Evolutionary conservation across 2,113 vertebrate genomes (phyloP).

Genomic region (Cyprinodon variegatus): DNA sequence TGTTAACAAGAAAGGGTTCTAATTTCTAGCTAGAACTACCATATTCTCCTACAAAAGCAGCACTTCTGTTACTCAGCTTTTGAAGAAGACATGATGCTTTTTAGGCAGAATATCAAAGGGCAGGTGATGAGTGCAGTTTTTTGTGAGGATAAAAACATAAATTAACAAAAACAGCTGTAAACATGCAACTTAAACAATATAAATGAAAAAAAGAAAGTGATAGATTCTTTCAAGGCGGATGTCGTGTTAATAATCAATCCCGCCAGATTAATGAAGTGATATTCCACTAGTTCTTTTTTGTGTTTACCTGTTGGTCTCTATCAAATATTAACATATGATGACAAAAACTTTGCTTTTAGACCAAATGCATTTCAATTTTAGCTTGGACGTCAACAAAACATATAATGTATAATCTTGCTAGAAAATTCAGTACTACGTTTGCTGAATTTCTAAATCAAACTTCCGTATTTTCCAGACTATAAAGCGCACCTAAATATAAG

Average conservation of each 20-base stretch:
- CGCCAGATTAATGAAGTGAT: not conserved
- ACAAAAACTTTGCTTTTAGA: not conserved
- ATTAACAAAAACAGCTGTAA: not conserved
- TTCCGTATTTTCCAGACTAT: too few relatives aligned
- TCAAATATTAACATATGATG: not conserved
- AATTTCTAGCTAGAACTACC: not conserved
- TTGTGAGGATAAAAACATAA: not conserved
- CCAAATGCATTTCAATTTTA: too few relatives aligned
- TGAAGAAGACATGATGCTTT: not conserved
- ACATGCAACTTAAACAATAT: too few relatives aligned
- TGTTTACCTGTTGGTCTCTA: not conserved
- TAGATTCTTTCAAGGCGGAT: too few relatives aligned
- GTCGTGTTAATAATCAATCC: not conserved
- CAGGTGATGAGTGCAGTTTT: not conserved
- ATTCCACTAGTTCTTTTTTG: not conserved
- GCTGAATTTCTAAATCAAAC: too few relatives aligned
- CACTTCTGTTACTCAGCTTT: not conserved
- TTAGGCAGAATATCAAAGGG: not conserved
- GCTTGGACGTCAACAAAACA: not conserved
- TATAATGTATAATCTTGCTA: too few relatives aligned
- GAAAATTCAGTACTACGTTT: too few relatives aligned
- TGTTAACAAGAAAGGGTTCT: not conserved
- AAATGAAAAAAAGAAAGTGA: too few relatives aligned
- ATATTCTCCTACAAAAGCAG: not conserved
- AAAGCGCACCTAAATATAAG: too few relatives aligned